Evolutionary conservation across 2,888 invertebrate genomes (phyloP).

Genomic region (Nowickia ferox): DNA sequence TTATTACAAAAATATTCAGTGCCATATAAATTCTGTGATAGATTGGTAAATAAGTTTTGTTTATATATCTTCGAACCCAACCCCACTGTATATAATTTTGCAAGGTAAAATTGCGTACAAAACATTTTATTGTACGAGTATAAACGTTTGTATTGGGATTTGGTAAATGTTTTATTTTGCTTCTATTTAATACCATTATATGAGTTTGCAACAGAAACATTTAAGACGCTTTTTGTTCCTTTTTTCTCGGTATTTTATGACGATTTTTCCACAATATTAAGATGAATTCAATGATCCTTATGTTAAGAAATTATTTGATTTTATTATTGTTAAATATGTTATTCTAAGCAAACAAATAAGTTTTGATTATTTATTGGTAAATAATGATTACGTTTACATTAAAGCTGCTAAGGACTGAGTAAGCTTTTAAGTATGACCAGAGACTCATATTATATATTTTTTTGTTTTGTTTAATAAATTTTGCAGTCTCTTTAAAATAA

Average conservation of each 20-base stretch:
- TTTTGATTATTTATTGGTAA: slow-evolving; percentile 62
- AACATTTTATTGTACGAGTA: slow-evolving; percentile 74
- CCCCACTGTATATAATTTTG: slow-evolving; percentile 23
- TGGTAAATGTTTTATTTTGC: slow-evolving; percentile 71
- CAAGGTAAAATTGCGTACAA: slow-evolving; percentile 77
- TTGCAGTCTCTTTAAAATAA: too few species aligned
- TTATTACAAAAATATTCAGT: too few species aligned
- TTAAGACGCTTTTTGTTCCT: slow-evolving; percentile 32
- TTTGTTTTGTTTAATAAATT: neutral
- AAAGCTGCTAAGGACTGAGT: slow-evolving; percentile 8
- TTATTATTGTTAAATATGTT: slow-evolving; percentile 36
- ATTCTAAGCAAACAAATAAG: slow-evolving; percentile 52
- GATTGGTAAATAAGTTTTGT: too few species aligned
- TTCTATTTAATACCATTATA: slow-evolving; percentile 63
- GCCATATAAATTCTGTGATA: too few species aligned
- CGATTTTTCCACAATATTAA: slow-evolving; percentile 42
- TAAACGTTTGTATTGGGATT: slow-evolving; percentile 64
- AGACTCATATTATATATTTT: neutral
- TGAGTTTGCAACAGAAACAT: slow-evolving; percentile 48
- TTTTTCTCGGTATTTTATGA: neutral
- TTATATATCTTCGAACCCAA: too few species aligned
- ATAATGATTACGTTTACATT: slow-evolving; percentile 46
- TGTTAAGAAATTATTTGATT: slow-evolving; percentile 50
- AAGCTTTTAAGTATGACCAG: slow-evolving; percentile 3
- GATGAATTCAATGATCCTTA: slow-evolving; percentile 44